Evolutionary conservation across 2,113 vertebrate species (phyloP).

Genomic region (Eubucco bourcierii): DNA sequence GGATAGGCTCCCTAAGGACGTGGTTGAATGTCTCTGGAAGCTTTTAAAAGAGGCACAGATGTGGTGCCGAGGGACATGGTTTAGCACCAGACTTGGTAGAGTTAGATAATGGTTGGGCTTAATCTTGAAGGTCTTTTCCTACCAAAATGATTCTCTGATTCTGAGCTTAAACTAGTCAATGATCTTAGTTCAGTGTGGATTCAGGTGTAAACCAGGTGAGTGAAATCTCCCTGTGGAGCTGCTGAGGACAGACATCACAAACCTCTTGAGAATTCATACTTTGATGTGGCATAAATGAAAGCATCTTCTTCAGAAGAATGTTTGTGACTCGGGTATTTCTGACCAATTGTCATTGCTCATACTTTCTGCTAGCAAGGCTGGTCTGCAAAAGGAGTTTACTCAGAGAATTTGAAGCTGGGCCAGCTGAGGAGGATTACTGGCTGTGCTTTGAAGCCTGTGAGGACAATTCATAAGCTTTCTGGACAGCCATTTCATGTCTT

Average conservation of each 20-base stretch:
- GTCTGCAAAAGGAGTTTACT: background rate
- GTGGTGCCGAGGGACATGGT: too few relatives aligned
- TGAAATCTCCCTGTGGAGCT: background rate
- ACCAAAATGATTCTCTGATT: background rate
- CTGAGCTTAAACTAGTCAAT: background rate
- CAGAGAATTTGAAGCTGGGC: background rate
- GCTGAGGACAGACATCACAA: background rate
- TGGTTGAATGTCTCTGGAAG: too few relatives aligned
- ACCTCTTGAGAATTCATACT: accelerated
- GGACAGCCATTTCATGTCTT: background rate
- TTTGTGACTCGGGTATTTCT: background rate
- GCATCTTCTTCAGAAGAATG: background rate
- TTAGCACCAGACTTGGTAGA: too few relatives aligned
- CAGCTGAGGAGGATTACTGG: background rate
- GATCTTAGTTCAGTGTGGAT: background rate
- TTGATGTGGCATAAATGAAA: background rate
- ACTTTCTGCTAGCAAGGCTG: background rate
- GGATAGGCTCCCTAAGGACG: too few relatives aligned
- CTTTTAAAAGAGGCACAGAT: too few relatives aligned
- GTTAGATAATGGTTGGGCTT: too few relatives aligned
- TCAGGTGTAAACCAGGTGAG: background rate
- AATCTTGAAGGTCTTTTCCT: too few relatives aligned
- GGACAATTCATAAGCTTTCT: background rate
- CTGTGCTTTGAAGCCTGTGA: background rate
- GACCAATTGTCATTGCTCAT: background rate